Base-by-base conservation (phyloP, 92 coral and sea anemone genomes). In the Galaxea fascicularis region DNA sequence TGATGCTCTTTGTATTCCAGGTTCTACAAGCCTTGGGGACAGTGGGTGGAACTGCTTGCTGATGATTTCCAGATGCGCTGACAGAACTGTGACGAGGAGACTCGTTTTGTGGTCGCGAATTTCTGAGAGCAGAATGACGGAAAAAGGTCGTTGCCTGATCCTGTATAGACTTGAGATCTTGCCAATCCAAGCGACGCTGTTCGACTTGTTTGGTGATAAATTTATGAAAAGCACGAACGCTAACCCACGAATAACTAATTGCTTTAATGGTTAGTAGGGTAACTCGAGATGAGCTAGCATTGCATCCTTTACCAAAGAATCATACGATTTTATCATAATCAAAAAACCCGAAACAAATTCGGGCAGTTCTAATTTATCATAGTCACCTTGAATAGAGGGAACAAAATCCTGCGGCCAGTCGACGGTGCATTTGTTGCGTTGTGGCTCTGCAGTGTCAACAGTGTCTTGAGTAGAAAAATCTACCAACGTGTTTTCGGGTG, bases 301-400 rank as follows among this genome's bases (percentile, higher is more conserved):
- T n/a, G n/a, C n/a, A n/a, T n/a, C n/a, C n/a, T n/a, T n/a, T n/a
- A n/a, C n/a, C 54, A 49, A 8, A 49, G 15, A 49, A 49, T 72
- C 77, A 18, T 72, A 45, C 8, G 87, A 15, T 28, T 71, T 56
- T 1, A 41, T 71, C 79, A 82, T 72, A 16, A 41, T 18, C 29
- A 82, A 71, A 31, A 58, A 72, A 59, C 79, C 75, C 8, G 86
- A 35, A 24, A 80, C 54, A 71, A 80, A 80, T n/a, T 80, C 77
- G 15, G 85, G 22, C 49, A 41, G 76, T 49, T 45, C 76, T 30
- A 81, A 17, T n/a, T 81, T 81, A 4, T 69, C 86, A 68, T 22
- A 81, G 22, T 56, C 76, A 4, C 65, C 77, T 25, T 49, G 58
- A 57, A 47, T 49, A n/a, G n/a, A n/a, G n/a, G n/a, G n/a, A n/a